Conservation (phyloP, 1,140 invertebrate genomes). For the Macrobrachium nipponense region DNA sequence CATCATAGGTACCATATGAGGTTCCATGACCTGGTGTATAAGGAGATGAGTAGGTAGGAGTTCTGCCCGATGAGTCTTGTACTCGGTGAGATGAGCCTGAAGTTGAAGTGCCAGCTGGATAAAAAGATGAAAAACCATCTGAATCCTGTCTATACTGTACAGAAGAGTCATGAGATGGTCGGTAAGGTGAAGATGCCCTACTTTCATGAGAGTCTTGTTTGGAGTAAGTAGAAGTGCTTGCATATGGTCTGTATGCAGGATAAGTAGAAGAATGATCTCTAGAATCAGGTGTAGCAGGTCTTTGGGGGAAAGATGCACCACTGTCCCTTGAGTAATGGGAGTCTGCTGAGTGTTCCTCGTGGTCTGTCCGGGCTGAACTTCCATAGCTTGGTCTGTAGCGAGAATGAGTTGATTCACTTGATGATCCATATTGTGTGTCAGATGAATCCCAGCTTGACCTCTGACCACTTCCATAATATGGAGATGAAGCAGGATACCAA, state of each 20-base stretch:
- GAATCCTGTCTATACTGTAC: conserved; percentile 18
- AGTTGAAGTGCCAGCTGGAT: neutral
- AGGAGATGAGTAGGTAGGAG: neutral
- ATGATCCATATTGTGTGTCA: neutral
- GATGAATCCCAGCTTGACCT: too few species aligned
- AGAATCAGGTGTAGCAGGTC: conserved; percentile 20
- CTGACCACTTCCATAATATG: too few species aligned
- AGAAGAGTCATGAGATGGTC: conserved; percentile 12
- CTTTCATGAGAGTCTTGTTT: neutral
- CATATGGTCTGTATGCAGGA: conserved; percentile 8
- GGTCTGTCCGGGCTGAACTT: neutral
- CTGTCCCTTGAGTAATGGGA: neutral
- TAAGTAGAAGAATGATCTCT: conserved; percentile 2
- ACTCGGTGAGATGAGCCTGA: neutral
- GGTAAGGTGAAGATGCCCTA: neutral
- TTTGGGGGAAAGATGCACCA: neutral
- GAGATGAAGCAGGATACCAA: neutral
- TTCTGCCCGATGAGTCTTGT: neutral
- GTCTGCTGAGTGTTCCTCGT: neutral
- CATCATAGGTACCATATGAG: neutral
- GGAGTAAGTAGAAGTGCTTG: neutral
- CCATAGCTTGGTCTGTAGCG: neutral
- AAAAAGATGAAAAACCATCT: neutral
- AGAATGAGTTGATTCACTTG: neutral
- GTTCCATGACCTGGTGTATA: neutral